Base-by-base conservation (phyloP, 2,113 vertebrate genomes). In the Mesembrinibis cayennensis region DNA sequence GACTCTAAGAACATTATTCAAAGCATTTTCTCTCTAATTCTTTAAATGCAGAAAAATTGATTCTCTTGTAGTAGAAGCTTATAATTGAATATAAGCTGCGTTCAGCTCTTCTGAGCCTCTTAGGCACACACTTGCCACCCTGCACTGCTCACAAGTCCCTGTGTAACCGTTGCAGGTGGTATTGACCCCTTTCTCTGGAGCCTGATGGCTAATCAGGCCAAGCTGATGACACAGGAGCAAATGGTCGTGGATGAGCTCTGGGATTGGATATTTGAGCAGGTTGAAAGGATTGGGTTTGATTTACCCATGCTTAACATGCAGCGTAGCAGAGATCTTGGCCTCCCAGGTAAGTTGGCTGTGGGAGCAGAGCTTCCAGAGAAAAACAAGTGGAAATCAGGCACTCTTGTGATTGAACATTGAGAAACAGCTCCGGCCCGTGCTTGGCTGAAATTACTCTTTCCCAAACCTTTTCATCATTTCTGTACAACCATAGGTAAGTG, bases 251-350 rank as follows among this genome's bases (percentile, higher is more conserved):
- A 98, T 2, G 98, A 99, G 40, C 91, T 99, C 55, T 96, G 98
- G 87, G 98, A 99, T 15, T 89, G 10, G 59, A 96, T 99, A 13
- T 99, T 99, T 56, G 59, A 92, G 91, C 98, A 98, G 95, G 83
- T 95, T 90, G 67, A 67, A 36, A 90, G 90, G 93, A 94, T 98
- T 1, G 96, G 98, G 9, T 92, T 99, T 90, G 99, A 99, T 84
- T 95, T 99, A 32, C 97, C 97, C 0, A 81, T 98, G 0, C 97
- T 99, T n/a, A 99, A 99, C 97, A 98, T 99, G 98, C 98, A 99
- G 59, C 95, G 98, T 5, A 77, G 98, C 74, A 97, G 98, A 17
- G 99, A 99, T 12, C 98, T 99, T 0, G 98, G 98, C 71, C 95
- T 99, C 13, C 98, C 97, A 62, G 98, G 99, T 99, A 73, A 97